A percentile compares a stretch with the other conserved stretches of the same genome.
These are phyloP conservation scores for Coregonus suidteri DNA, from an alignment of 2,797 vertebrate species.

Conservation along the genomic window DNA sequence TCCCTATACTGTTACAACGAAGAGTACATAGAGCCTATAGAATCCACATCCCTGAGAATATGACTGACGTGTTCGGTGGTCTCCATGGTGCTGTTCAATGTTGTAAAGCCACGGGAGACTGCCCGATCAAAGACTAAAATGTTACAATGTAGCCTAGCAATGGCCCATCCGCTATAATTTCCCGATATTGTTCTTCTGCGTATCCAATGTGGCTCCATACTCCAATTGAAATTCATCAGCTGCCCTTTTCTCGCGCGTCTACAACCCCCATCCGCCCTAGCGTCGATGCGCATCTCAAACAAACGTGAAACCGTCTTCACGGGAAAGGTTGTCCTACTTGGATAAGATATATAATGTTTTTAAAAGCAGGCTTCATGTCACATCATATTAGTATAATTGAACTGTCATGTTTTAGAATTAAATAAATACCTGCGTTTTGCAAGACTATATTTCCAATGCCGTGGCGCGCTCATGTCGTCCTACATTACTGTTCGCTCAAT, in stretches of 20 bases:
- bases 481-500: not conserved
- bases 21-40: constrained; percentile 55
- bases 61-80: constrained; percentile 67
- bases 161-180: not conserved
- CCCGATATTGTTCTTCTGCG: not conserved
- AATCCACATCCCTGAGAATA: constrained; percentile 66
- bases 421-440: not conserved
- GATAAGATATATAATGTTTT: not conserved
- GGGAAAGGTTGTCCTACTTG: constrained; percentile 32
- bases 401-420: not conserved
- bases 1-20: constrained; percentile 31
- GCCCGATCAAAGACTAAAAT: constrained; percentile 2
- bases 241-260: constrained; percentile 40
- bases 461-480: not conserved
- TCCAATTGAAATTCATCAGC: constrained; percentile 68
- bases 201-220: constrained; percentile 42
- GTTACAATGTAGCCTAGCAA: not conserved
- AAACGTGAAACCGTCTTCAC: constrained; percentile 27
- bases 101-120: constrained; percentile 13
- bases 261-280: constrained; percentile 46
- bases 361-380: not conserved
- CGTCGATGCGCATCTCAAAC: constrained; percentile 64
- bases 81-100: constrained; percentile 53
- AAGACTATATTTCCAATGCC: not conserved
- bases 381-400: not conserved